Conservation (phyloP, 2,888 invertebrate genomes). For the Drepanosiphum platanoidis region DNA sequence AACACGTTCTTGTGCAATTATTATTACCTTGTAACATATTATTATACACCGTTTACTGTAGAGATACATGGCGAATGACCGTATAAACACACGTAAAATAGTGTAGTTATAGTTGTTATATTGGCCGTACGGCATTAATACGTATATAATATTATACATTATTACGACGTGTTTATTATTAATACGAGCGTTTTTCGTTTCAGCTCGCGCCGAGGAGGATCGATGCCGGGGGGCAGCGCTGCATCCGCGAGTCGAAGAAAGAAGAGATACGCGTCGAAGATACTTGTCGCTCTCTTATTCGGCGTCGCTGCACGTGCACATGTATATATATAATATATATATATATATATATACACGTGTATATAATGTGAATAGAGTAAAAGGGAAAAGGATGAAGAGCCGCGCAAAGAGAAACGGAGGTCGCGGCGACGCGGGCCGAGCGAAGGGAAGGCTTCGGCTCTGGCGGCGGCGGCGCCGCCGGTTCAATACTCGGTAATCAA, state of each 20-base stretch:
- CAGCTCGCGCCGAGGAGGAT: background rate
- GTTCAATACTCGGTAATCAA: constrained; percentile 63
- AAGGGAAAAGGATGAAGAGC: constrained; percentile 18
- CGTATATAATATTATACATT: no score
- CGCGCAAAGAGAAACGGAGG: background rate
- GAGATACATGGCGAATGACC: no score
- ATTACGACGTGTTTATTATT: no score
- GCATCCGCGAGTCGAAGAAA: no score
- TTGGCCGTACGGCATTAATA: no score
- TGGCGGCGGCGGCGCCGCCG: constrained; percentile 30
- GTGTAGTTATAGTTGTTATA: no score
- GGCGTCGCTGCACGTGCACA: background rate
- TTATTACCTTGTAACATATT: no score
- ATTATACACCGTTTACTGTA: no score
- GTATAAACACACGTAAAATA: no score
- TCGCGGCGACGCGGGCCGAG: background rate
- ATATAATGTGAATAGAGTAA: background rate
- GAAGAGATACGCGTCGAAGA: background rate
- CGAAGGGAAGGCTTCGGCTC: background rate
- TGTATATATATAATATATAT: background rate
- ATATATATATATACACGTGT: background rate
- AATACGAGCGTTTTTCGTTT: background rate
- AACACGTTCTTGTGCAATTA: no score
- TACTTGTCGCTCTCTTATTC: background rate
- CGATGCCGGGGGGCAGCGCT: background rate